phyloP scores from a whole-genome alignment of 2,113 vertebrate genomes.

The Bujurquina vittata region DNA sequence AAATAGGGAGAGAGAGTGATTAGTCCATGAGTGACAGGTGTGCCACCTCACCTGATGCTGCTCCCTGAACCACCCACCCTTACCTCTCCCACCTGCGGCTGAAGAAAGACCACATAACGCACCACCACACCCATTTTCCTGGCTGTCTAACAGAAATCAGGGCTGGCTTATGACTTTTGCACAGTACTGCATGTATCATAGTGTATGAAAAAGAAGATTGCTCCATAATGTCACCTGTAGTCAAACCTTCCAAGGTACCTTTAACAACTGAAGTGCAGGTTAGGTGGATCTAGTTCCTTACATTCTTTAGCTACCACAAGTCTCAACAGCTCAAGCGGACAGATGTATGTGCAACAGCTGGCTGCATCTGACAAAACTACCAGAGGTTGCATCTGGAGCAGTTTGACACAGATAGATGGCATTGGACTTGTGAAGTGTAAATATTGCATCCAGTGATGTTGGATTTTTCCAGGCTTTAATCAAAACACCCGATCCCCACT shows the following conservation, averaged over 20 bases:
- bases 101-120: too few relatives aligned
- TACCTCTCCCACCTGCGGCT: too few relatives aligned
- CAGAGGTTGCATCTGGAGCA: slow-evolving; percentile 23
- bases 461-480: not conserved
- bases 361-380: not conserved
- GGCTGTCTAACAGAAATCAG: too few relatives aligned
- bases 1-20: too few relatives aligned
- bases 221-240: not conserved
- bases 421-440: slow-evolving; percentile 15
- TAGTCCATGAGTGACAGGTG: too few relatives aligned
- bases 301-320: not conserved
- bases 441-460: not conserved
- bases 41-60: too few relatives aligned
- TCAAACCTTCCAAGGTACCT: too few relatives aligned
- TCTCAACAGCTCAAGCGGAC: not conserved
- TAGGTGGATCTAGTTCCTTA: not conserved
- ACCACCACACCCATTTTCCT: too few relatives aligned
- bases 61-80: too few relatives aligned
- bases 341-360: not conserved
- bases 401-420: slow-evolving; percentile 41
- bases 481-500: not conserved
- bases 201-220: not conserved
- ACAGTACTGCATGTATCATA: too few relatives aligned
- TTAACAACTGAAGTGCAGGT: not conserved
- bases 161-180: too few relatives aligned